phyloP scores from a whole-genome alignment of 2,113 vertebrate species.

The Scartelaos histophorus region DNA sequence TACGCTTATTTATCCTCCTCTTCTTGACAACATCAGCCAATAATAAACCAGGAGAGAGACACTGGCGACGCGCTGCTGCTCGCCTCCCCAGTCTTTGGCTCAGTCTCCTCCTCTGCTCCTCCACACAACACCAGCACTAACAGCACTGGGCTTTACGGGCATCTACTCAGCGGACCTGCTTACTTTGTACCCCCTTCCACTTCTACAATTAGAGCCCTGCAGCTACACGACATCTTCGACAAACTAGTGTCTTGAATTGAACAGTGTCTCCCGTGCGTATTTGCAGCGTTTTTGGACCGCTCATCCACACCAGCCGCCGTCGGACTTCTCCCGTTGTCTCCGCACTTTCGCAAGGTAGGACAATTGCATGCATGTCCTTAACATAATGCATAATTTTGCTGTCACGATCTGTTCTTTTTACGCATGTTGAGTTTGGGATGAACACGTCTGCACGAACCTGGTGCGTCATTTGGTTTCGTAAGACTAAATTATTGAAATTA shows the following conservation, averaged over 20 bases:
- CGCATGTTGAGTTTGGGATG: not conserved
- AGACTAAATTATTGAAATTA: conserved; percentile 15
- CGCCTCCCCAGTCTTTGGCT: conserved; percentile 21
- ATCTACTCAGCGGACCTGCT: conserved; percentile 48
- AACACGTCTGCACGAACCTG: conserved; percentile 1
- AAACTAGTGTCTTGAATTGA: not conserved
- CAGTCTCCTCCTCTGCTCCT: conserved; percentile 59
- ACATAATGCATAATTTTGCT: not conserved
- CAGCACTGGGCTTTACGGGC: conserved; percentile 41
- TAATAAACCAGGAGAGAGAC: not conserved
- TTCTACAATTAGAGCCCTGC: not conserved
- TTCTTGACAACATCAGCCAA: not conserved
- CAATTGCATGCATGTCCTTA: not conserved
- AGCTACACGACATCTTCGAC: not conserved
- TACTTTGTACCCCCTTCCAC: conserved; percentile 30
- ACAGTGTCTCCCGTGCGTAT: not conserved
- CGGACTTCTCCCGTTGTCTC: conserved; percentile 57
- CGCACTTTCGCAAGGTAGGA: conserved; percentile 55
- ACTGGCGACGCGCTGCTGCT: conserved; percentile 6
- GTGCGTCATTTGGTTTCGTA: conserved; percentile 26
- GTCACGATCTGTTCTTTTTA: no score
- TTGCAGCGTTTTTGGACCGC: conserved; percentile 35
- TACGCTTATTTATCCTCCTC: not conserved
- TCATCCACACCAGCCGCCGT: conserved; percentile 26
- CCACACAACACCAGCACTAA: conserved; percentile 43